Evolutionary conservation across 2,797 vertebrate species (phyloP), one percentile per base, ranked within the genome.

Genomic region (Phalanger gymnotis): DNA sequence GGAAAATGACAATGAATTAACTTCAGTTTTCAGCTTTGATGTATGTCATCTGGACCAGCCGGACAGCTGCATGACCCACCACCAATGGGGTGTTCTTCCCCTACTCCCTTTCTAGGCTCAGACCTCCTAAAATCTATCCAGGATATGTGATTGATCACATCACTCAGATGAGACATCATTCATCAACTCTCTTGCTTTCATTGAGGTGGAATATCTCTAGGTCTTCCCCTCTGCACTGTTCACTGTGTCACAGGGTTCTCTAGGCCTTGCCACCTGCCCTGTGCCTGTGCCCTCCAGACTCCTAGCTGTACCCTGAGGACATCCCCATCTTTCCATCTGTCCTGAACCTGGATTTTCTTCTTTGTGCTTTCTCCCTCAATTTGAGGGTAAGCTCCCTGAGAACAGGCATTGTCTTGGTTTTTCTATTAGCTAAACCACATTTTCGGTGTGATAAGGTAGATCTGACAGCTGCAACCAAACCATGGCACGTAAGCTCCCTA

Each of bases 1-100:
- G 91, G 66, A 53, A 94, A 97, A 95, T 93, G 97, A 94, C 93
- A 95, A 96, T 81, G 73, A 87, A 87, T 87, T 51, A 47, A 87
- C 58, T 27, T 56, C 92, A 81, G 52, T 73, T 95, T 95, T 87
- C 53, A 94, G 73, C 93, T 96, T 93, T 90, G 90, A 30, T 11
- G 16, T 34, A 31, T 90, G 89, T 90, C 53, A 47, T 53, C 52
- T 90, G 90, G 40, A 25, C 73, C 40, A 11, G 40, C 73, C 22
- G 22, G 73, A 47, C 61, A 73, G 61, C 61, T 73, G 61, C 31
- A 19, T 87, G 73, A 47, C 73, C 73, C 3, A 0, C 73, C 25
- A 10, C 40, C 40, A 81, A 9, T 47, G 22, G 73, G 40, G 7
- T 47, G 22, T 81, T 47, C 40, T 47, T 47, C 2, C 3, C 73